Evolutionary conservation across 2,797 vertebrate species (phyloP).

Genomic region (Chromis chromis): DNA sequence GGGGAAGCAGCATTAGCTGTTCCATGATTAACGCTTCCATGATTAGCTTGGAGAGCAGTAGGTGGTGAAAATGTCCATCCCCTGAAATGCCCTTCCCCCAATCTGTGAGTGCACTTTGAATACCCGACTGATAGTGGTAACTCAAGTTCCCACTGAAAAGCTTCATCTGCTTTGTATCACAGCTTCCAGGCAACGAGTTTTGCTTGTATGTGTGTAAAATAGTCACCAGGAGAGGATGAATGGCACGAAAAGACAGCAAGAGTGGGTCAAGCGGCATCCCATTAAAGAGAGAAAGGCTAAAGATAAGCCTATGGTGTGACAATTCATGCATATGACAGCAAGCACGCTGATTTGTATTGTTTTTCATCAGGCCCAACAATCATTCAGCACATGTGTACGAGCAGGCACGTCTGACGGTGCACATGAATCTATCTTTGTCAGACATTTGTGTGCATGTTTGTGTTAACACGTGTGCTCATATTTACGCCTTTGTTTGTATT

Average conservation of each 20-base stretch:
- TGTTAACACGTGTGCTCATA: constrained; percentile 24
- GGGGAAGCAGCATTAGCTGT: neutral
- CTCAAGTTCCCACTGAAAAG: constrained; percentile 45
- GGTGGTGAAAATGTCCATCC: constrained; percentile 37
- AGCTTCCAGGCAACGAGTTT: constrained; percentile 16
- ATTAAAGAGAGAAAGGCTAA: constrained; percentile 25
- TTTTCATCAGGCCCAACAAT: constrained; percentile 36
- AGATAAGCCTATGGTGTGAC: constrained; percentile 24
- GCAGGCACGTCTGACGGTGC: constrained; percentile 22
- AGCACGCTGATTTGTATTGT: constrained; percentile 33
- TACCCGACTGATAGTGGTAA: constrained; percentile 39
- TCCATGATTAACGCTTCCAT: constrained; percentile 16
- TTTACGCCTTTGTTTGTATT: constrained; percentile 59
- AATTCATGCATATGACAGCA: constrained; percentile 43
- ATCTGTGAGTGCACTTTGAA: constrained; percentile 47
- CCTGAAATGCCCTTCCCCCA: constrained; percentile 26
- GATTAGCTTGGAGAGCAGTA: constrained; percentile 52
- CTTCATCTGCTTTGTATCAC: constrained; percentile 10
- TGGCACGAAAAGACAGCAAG: neutral
- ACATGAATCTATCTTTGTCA: constrained; percentile 53
- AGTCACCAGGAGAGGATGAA: constrained; percentile 13
- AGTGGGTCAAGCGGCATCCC: constrained; percentile 25
- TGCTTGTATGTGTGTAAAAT: constrained; percentile 16
- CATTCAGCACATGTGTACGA: constrained; percentile 22
- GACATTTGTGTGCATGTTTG: constrained; percentile 27